Evolutionary conservation across 2,113 vertebrate species (phyloP), one percentile per base, ranked within the genome.

Genomic region (Pachycephala philippinensis): DNA sequence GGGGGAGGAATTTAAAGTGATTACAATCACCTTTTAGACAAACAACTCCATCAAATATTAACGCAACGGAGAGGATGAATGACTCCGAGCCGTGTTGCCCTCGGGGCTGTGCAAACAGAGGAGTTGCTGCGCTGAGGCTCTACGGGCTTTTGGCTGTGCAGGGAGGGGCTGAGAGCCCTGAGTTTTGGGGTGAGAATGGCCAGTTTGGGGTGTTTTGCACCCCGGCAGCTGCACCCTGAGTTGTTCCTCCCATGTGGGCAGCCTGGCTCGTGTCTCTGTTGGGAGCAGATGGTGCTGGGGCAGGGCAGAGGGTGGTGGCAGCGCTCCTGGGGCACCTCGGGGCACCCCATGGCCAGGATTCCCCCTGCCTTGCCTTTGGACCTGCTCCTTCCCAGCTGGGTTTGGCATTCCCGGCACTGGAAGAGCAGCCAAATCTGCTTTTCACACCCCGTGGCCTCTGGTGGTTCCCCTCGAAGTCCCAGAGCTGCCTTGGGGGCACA

Each of bases 1-100:
- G 66, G 96, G 64, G 80, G 89, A 96, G 94, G 97, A 97, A 98
- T 97, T 96, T 93, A 94, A 95, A 97, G 95, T 87, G 97, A 97
- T 97, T 97, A 92, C 94, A 91, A 93, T 97, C 97, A 97, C 94
- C 96, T 97, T 95, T 97, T 89, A 96, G 92, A 95, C 97, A 97
- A 98, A 96, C 94, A 96, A 92, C 92, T 89, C 78, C 95, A 97
- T 97, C 95, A 97, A 95, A 97, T 95, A 97, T 94, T 97, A 97
- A 96, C 59, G 50, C 47, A 37, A 91, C 6, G 68, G 42, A 31
- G 93, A 90, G 78, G 89, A 81, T 91, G 92, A 87, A 81, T 84
- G 69, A 71, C 97, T 95, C 92, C 14, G 22, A 95, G 86, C 87
- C 3, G 3, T 91, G 90, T 93, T 84, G 88, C 95, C 93, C 87